A percentile compares a stretch with the other conserved stretches of the same genome.
These are phyloP conservation scores for Centropristis striata DNA, from an alignment of 2,113 vertebrate genomes.

Conservation along the genomic window DNA sequence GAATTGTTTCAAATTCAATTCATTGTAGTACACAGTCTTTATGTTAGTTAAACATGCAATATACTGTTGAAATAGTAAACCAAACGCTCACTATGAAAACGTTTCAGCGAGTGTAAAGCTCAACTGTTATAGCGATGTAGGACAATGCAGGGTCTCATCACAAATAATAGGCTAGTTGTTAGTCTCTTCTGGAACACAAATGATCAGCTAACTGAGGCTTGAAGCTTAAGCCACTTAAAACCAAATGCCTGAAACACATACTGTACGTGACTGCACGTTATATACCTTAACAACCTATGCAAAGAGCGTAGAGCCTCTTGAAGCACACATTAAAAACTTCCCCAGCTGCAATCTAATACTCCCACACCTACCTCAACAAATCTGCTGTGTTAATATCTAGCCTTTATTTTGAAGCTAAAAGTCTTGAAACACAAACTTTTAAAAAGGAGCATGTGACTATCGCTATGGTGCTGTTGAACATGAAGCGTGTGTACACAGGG, in stretches of 20 bases:
- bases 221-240: slow-evolving; percentile 72
- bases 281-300: slow-evolving; percentile 73
- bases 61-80: slow-evolving; percentile 81
- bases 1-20: slow-evolving; percentile 72
- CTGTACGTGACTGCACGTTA: slow-evolving; percentile 73
- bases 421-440: slow-evolving; percentile 69
- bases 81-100: slow-evolving; percentile 69
- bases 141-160: slow-evolving; percentile 64
- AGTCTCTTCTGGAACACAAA: slow-evolving; percentile 70
- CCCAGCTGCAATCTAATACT: slow-evolving; percentile 75
- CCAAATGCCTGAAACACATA: slow-evolving; percentile 79
- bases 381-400: slow-evolving; percentile 81
- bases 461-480: slow-evolving; percentile 79
- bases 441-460: slow-evolving; percentile 68
- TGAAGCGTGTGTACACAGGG: slow-evolving; percentile 75
- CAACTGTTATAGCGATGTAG: slow-evolving; percentile 60
- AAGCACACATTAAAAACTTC: slow-evolving; percentile 76
- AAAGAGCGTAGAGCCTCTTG: slow-evolving; percentile 55
- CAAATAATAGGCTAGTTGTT: slow-evolving; percentile 66
- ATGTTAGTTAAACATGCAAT: slow-evolving; percentile 87
- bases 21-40: slow-evolving; percentile 81
- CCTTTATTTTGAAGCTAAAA: slow-evolving; percentile 83
- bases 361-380: slow-evolving; percentile 73
- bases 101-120: slow-evolving; percentile 66
- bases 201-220: slow-evolving; percentile 71